Base-by-base conservation (phyloP, 2,888 invertebrate genomes). In the Parasteatoda lunata region DNA sequence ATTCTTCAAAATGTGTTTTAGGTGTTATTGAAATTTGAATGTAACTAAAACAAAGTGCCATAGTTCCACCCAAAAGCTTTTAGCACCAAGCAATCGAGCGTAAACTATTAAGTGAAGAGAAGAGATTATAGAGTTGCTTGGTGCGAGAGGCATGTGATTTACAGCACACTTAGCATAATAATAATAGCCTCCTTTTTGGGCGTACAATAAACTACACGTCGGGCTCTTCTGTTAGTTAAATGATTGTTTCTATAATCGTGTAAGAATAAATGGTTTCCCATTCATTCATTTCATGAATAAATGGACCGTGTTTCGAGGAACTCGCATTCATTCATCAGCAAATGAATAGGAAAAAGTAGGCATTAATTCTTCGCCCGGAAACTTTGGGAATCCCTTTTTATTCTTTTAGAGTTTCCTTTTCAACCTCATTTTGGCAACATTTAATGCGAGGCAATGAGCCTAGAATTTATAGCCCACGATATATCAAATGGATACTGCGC, bases 141-240 rank as follows among this genome's bases (percentile, higher is more conserved):
- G 30, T 30, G 30, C 30, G 30, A 30, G 30, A 30, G 30, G 30
- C n/a, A 9, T 59, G 59, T 59, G 59, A 59, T 59, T 59, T 59
- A 59, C 59, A 13, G 59, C n/a, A n/a, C 59, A 59, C 59, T 59
- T 59, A 59, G 59, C 59, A 59, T 59, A 59, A 59, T 59, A 59
- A 59, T 59, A 59, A 59, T 59, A n/a, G 59, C n/a, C 59, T 59
- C n/a, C 59, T 59, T 59, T 59, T 59, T 9, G 59, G 8, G 59
- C 8, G n/a, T 9, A 59, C 59, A 59, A 59, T 59, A 59, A 59
- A 59, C 11, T 59, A 59, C 59, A 59, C 59, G 59, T 59, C 59
- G n/a, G n/a, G 59, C n/a, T 59, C 59, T 59, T 59, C 59, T 59
- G 59, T 59, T 59, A 59, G 59, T 59, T 59, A 59, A 59, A 59